Evolutionary conservation across 2,888 invertebrate species (phyloP), one percentile per base, ranked within the genome.

Genomic region (Caenorhabditis japonica): DNA sequence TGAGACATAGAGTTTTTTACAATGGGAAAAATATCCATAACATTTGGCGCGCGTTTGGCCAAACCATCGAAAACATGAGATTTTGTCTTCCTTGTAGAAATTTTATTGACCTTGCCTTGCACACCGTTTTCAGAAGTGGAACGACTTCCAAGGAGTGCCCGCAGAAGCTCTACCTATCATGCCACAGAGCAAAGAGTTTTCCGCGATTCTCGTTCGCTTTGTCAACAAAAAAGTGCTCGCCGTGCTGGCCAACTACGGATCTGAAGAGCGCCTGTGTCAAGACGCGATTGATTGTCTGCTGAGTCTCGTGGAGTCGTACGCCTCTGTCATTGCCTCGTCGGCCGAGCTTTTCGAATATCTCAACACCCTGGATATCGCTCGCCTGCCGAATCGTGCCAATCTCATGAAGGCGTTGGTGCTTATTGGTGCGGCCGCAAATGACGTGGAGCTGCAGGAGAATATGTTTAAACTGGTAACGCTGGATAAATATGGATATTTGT

Each of bases 391-490:
- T 59, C 56, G 92, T 75, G 90, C 92, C 60, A 92, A 92, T 53
- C 88, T 94, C 23, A 92, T 92, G 87, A 91, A 91, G 82, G 92
- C 92, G 1, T 91, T 94, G 70, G 92, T 93, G 12, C 89, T 92
- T 23, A 82, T 85, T 49, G 86, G 85, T 7, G 76, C 84, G 0
- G 71, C 80, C 17, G 76, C 81, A 8, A 78, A 82, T 15, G 69
- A 80, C 41, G 51, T 60, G 7, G 60, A 77, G 15, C 51, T 81
- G 23, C 80, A 79, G 39, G 62, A 83, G 55, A 78, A 77, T 21
- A 84, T 85, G 82, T 80, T 76, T 38, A 53, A 58, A 17, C 56
- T 70, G 76, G 85, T 85, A 30, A 1, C n/a, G n/a, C n/a, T n/a
- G n/a, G n/a, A n/a, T n/a, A n/a, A n/a, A n/a, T n/a, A 12, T 34